Conservation (phyloP, 2,888 invertebrate genomes). For the Hecatera dysodea region DNA sequence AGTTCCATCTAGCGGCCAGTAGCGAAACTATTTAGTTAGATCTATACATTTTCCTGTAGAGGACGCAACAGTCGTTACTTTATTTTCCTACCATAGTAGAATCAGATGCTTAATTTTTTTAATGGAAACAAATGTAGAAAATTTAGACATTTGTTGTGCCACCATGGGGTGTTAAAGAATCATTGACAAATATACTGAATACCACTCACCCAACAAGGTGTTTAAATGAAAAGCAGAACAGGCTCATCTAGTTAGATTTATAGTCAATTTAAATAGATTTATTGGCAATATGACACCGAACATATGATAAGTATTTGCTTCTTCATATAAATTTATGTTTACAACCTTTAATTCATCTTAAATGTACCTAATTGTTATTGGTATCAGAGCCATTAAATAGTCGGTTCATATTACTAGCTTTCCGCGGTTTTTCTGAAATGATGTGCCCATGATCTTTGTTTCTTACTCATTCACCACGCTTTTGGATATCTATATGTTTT, state of each 20-base stretch:
- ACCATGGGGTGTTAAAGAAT: neutral
- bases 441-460: no score
- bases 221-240: neutral
- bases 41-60: conserved; percentile 27
- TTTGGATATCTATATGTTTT: no score
- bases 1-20: conserved; percentile 63
- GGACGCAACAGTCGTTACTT: conserved; percentile 19
- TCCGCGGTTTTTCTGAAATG: neutral
- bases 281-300: neutral
- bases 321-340: conserved; percentile 18
- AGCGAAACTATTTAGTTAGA: conserved; percentile 21
- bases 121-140: neutral
- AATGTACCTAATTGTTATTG: neutral
- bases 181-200: neutral
- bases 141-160: neutral
- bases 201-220: neutral
- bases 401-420: neutral
- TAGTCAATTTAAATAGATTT: neutral
- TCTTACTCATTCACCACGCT: neutral
- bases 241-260: neutral
- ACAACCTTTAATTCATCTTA: conserved; percentile 20
- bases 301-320: neutral
- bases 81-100: neutral
- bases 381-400: conserved; percentile 21
- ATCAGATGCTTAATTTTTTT: no score